Evolutionary conservation across 2,113 vertebrate species (phyloP), one percentile per base, ranked within the genome.

Genomic region (Xenopus borealis): DNA sequence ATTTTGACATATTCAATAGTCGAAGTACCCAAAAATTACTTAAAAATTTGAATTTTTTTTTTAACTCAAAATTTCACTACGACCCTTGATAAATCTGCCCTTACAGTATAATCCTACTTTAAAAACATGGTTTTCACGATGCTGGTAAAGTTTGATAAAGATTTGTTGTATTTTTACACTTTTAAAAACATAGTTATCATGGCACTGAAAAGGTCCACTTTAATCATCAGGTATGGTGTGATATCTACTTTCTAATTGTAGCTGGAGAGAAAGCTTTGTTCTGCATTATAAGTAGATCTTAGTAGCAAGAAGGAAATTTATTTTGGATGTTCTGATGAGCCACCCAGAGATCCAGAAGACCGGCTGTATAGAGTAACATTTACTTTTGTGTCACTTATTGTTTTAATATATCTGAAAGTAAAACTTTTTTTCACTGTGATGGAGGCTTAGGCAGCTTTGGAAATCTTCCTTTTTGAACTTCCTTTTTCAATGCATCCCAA

Each of bases 401-500:
- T 72, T 78, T 82, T 45, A 73, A 46, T 71, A 65, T 73, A 66
- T 50, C 7, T 62, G 33, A 72, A 74, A 46, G 27, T 65, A 10
- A 33, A 69, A 69, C n/a, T 18, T 45, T 46, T 45, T 50, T 72
- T 70, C 64, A 20, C 23, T 44, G 47, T 63, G 73, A 69, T 23
- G 8, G 65, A 23, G 47, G 27, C 62, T 69, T 53, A 76, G 58
- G 30, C 44, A 69, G 66, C 23, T 59, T 74, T 44, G 1, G 63
- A 66, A 73, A 45, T 46, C 1, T 5, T 57, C 13, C 3, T 11
- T 59, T 69, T 69, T 75, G 2, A 10, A 78, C 71, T 72, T 40
- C 33, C 33, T 85, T 66, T 79, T 73, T 20, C 65, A 79, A 78
- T 61, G 23, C 0, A 76, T 69, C 62, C 27, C 71, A 4, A 78